A percentile compares a stretch with the other conserved stretches of the same genome.
Conservation (phyloP, 53 echinoderm and acorn worm species). For the Zoroaster sp. region DNA sequence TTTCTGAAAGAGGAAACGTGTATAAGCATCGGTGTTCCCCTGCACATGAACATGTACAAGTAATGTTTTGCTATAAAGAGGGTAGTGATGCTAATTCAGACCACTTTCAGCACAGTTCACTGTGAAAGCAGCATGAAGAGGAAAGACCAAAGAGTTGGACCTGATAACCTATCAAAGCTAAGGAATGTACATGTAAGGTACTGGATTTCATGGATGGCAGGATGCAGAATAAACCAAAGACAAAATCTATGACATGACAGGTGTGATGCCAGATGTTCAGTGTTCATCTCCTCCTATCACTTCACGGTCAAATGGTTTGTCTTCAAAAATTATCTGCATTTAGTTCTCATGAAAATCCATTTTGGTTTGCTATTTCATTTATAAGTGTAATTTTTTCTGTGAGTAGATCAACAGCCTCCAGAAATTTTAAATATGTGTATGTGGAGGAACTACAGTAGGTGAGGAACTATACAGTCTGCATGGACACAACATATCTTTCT, state of each 20-base stretch:
- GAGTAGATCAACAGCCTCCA: neutral
- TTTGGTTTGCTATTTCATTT: neutral
- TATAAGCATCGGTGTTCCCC: neutral
- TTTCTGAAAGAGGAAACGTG: neutral
- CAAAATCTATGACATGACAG: neutral
- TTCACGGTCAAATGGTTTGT: neutral
- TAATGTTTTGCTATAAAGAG: neutral
- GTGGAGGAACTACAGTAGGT: neutral
- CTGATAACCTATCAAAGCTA: no score
- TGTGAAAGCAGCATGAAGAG: neutral
- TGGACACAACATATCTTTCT: neutral
- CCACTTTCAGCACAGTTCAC: neutral
- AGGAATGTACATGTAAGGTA: neutral
- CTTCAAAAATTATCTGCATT: neutral
- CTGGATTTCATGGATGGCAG: neutral
- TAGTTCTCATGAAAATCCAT: neutral
- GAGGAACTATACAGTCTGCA: no score
- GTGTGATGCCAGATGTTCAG: neutral
- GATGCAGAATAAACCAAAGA: neutral
- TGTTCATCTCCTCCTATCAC: neutral
- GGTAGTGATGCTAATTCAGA: neutral
- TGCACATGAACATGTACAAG: neutral
- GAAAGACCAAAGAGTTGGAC: neutral
- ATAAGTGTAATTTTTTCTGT: neutral
- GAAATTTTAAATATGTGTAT: neutral